Base-by-base conservation (phyloP, 1,140 invertebrate species). In the Stratiolaelaps scimitus region DNA sequence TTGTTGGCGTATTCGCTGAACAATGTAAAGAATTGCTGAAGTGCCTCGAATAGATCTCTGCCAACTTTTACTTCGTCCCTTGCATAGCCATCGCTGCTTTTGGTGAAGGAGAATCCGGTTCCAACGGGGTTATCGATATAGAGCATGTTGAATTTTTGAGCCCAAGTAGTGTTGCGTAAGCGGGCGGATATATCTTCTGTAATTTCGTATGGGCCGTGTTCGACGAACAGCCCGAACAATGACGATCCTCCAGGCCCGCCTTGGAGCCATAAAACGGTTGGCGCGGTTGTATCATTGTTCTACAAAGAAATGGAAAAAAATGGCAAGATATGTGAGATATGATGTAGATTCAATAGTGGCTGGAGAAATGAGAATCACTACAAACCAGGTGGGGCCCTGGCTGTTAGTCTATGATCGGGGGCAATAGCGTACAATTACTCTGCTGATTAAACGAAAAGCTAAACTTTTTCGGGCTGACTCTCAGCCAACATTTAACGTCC, bases 101-200 rank as follows among this genome's bases (percentile, higher is more conserved):
- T 26, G 1, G 71, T 71, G 64, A 70, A 71, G 23, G 67, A 69
- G 47, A 71, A 10, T 75, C 76, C 20, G 86, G 85, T 2, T 86
- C 86, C 87, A 46, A 89, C 88, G 6, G 89, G 89, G 46, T 88
- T 89, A 72, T 92, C 88, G 65, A 90, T 85, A 70, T 71, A 92
- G 19, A 92, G 78, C 29, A 92, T 72, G 72, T 85, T 84, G 71
- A 48, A 23, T 15, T 48, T 4, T 28, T 15, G 26, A 23, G 19
- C 4, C 19, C 19, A 15, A 28, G 15, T 48, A 4, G 71, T 65
- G 68, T 80, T 81, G 4, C 47, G 83, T 68, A 72, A 78, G 81
- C 17, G 80, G 78, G 64, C 80, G 23, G 88, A 69, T 5, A n/a
- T n/a, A n/a, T 77, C 78, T 69, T 76, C 72, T 65, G 68, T 64